phyloP scores from a whole-genome alignment of 2,113 vertebrate species.

The Smithornis capensis region DNA sequence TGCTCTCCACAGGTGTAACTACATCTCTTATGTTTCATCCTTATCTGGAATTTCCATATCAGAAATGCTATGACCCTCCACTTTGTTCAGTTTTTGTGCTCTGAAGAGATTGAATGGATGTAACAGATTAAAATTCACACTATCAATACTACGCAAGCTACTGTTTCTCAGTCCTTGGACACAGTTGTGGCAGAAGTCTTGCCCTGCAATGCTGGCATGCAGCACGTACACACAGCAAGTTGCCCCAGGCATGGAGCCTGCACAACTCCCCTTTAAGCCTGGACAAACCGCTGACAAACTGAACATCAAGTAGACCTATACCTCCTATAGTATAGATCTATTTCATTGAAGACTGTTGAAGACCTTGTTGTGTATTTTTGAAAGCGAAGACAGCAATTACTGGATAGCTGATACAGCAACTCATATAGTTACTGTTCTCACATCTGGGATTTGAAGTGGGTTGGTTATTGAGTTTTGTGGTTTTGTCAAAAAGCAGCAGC shows the following conservation, averaged over 20 bases:
- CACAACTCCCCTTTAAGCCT: background rate
- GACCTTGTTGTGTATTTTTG: accelerated
- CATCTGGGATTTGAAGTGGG: background rate
- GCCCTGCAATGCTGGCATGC: background rate
- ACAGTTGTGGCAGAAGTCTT: background rate
- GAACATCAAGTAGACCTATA: background rate
- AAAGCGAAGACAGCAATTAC: background rate
- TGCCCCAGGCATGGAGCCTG: background rate
- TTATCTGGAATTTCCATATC: background rate
- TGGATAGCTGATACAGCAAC: background rate
- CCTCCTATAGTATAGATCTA: background rate
- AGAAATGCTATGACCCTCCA: background rate
- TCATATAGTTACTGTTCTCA: background rate
- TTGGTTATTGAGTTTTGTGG: background rate
- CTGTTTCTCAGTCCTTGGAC: background rate
- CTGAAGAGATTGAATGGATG: background rate
- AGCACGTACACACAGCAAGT: accelerated
- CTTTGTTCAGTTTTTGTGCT: background rate
- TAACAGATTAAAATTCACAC: background rate
- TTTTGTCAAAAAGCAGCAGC: background rate
- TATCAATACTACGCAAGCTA: background rate
- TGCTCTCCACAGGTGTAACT: background rate
- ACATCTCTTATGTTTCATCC: background rate
- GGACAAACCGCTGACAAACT: background rate
- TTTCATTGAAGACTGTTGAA: background rate